phyloP scores from a whole-genome alignment of 2,113 vertebrate species.

The Dasyprocta punctata region DNA sequence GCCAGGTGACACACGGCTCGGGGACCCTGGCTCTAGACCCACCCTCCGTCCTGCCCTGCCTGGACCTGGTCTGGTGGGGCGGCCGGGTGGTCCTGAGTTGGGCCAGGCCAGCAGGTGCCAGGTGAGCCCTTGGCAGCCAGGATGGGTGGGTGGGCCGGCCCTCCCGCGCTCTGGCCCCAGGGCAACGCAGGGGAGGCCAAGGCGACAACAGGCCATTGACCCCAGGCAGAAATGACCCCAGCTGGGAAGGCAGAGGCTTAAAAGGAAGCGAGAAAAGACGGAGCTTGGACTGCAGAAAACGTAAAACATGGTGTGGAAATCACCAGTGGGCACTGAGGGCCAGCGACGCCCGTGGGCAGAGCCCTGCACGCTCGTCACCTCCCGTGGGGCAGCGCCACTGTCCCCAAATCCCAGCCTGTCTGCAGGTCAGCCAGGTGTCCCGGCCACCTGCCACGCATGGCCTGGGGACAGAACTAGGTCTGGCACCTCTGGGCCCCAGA shows the following conservation, averaged over 20 bases:
- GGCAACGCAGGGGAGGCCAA: background rate
- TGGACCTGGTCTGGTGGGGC: too few species aligned
- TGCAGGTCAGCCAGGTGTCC: background rate
- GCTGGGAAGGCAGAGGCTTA: background rate
- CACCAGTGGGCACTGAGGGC: background rate
- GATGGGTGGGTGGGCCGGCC: too few species aligned
- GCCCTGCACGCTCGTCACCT: background rate
- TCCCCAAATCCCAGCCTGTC: background rate
- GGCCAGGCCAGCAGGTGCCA: background rate
- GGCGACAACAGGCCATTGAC: background rate
- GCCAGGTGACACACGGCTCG: too few species aligned
- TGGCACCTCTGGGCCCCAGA: background rate
- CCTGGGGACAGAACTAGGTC: background rate
- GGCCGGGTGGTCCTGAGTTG: background rate
- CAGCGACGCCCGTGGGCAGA: background rate
- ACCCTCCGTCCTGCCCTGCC: too few species aligned
- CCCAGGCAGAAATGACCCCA: background rate
- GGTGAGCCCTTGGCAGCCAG: background rate
- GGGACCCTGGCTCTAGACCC: too few species aligned
- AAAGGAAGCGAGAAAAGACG: background rate
- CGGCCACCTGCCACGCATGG: background rate
- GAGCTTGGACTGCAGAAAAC: background rate
- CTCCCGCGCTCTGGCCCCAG: background rate
- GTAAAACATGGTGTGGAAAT: background rate
- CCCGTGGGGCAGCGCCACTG: background rate